Conservation (phyloP, 1,140 invertebrate species). For the Marisa cornuarietis region DNA sequence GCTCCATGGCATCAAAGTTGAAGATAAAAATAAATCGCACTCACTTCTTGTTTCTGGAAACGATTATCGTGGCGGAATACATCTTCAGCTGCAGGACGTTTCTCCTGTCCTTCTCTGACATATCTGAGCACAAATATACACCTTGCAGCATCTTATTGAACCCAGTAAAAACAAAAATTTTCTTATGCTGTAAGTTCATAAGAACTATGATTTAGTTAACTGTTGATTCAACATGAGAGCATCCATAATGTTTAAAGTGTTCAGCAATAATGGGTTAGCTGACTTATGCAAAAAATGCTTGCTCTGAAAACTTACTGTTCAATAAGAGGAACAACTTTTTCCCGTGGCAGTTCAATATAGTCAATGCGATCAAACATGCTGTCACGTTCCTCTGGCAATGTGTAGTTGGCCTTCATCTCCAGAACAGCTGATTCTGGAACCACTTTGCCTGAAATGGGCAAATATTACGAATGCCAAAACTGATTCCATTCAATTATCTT, state of each 20-base stretch:
- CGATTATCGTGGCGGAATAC: constrained; percentile 33
- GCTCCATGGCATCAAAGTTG: too few relatives aligned
- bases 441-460: constrained; percentile 73
- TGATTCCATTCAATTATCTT: too few relatives aligned
- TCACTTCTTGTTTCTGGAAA: constrained; percentile 20
- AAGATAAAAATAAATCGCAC: background rate
- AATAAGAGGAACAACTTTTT: constrained; percentile 77
- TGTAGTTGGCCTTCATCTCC: constrained; percentile 91
- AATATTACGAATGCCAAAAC: too few relatives aligned
- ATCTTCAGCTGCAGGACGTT: constrained; percentile 55
- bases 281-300: too few relatives aligned
- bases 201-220: too few relatives aligned
- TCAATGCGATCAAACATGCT: constrained; percentile 79
- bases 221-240: too few relatives aligned
- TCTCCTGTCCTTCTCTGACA: constrained; percentile 79
- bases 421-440: constrained; percentile 86
- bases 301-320: constrained; percentile 65
- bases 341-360: constrained; percentile 77
- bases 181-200: too few relatives aligned
- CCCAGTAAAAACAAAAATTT: too few relatives aligned
- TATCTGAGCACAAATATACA: constrained; percentile 65
- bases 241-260: too few relatives aligned
- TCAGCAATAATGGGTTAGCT: too few relatives aligned
- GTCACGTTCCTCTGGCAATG: constrained; percentile 73
- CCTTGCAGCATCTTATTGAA: too few relatives aligned